Base-by-base conservation (phyloP, 2,113 vertebrate species). In the Lamprologus speciosus region DNA sequence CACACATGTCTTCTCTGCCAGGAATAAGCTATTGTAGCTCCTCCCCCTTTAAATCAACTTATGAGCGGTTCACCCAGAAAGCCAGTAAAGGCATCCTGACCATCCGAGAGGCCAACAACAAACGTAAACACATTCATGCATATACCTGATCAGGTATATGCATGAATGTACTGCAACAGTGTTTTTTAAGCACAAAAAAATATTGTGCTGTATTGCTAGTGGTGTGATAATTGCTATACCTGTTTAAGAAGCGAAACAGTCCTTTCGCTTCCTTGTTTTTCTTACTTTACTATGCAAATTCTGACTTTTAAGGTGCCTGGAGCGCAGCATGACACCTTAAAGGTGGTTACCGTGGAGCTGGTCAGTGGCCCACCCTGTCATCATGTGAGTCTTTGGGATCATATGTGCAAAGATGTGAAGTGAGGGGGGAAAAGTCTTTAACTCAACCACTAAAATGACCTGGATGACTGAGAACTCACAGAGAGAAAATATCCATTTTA, bases 11-110 rank as follows among this genome's bases (percentile, higher is more conserved):
- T 60, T 4, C 57, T 31, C 57, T 60, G 57, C 26, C 26, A 31
- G 26, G 26, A 60, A 31, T 1, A 60, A 60, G 26, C 57, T 60
- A 60, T 60, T 31, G 57, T 60, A 60, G 57, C 8, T 60, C 57
- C 26, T 60, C 57, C 57, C 5, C 57, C 26, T 60, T 60, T 60
- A 60, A 60, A 60, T 60, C 26, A 60, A 31, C 5, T 6, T 17
- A 31, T 60, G 14, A 31, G 2, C 0, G 57, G 26, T 60, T 60
- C 57, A 60, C 57, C 5, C 2, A 0, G 57, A 31, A 3, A 60
- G 57, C 8, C 26, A 31, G 57, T 17, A 60, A 58, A 58, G 26
- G 26, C 55, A 0, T 1, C 55, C 4, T 58, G 55, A 0, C 23
- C 13, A 58, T 17, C 26, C 0, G 1, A 31, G 57, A 58, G 57